These are phyloP conservation scores for Urocitellus parryii DNA, from an alignment of 2,113 vertebrate species.

Conservation along the genomic window DNA sequence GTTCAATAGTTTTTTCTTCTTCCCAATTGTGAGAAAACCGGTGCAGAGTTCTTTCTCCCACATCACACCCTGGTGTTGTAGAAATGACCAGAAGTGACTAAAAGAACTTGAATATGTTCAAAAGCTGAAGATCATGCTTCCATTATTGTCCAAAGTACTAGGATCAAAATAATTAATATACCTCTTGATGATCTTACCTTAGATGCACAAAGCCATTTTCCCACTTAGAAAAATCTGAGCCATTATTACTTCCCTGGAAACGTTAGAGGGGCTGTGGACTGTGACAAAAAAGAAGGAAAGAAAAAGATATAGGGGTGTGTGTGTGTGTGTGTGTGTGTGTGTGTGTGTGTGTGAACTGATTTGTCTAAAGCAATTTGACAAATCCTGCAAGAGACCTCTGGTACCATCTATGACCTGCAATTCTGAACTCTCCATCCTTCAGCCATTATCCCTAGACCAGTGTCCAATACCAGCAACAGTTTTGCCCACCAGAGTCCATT, in stretches of 20 bases:
- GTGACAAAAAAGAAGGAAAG: not conserved
- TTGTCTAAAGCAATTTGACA: not conserved
- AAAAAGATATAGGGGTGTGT: no score
- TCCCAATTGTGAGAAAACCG: not conserved
- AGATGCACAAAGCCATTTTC: not conserved
- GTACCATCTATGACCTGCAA: not conserved
- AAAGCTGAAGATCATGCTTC: not conserved
- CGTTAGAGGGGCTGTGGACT: not conserved
- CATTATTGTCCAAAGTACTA: not conserved
- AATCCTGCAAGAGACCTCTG: not conserved
- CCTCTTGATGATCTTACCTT: not conserved
- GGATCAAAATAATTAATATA: not conserved
- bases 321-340: no score
- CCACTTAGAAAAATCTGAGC: not conserved
- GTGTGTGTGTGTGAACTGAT: no score
- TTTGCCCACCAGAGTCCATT: not conserved
- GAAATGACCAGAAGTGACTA: not conserved
- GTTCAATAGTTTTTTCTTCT: not conserved
- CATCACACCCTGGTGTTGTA: not conserved
- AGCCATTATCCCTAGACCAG: not conserved
- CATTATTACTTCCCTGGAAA: not conserved
- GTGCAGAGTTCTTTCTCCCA: not conserved
- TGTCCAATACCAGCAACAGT: not conserved
- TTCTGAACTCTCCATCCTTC: not conserved
- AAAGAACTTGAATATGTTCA: not conserved